These are phyloP conservation scores for Drosophila kohkoa DNA, from an alignment of 1,140 invertebrate species.

Conservation along the genomic window DNA sequence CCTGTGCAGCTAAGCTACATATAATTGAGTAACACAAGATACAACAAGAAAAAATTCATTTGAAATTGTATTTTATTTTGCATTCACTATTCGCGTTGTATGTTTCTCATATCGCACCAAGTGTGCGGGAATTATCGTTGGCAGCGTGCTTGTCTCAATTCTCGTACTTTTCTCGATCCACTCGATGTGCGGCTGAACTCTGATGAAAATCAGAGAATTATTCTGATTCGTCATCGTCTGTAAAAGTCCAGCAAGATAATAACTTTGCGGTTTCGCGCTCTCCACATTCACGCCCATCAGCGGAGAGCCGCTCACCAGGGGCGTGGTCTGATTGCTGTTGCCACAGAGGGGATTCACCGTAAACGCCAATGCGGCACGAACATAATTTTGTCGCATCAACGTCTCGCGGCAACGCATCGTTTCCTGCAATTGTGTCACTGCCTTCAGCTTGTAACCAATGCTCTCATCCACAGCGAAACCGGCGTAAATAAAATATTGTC, in stretches of 20 bases:
- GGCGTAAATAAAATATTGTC: not conserved
- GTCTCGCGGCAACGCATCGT: not conserved
- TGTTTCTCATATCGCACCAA: constrained; percentile 14
- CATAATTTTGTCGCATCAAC: not conserved
- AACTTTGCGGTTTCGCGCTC: not conserved
- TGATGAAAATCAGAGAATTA: constrained; percentile 13
- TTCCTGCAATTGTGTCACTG: constrained; percentile 2
- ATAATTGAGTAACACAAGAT: not conserved
- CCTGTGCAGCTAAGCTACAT: not conserved
- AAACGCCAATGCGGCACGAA: not conserved
- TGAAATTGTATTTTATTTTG: not conserved
- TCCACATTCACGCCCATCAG: constrained; percentile 36
- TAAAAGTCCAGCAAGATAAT: constrained; percentile 29
- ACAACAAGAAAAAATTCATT: too few relatives aligned
- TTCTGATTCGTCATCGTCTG: not conserved
- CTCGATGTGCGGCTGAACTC: constrained; percentile 16
- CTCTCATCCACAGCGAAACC: constrained; percentile 19
- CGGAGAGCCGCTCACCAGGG: constrained; percentile 24
- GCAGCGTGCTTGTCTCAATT: not conserved
- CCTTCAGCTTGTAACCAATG: constrained; percentile 30
- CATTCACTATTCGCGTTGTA: not conserved
- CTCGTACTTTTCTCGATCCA: constrained; percentile 28
- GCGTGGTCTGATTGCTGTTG: not conserved
- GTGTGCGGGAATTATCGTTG: not conserved
- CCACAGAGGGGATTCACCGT: constrained; percentile 34